Percentiles rank a stretch among this genome's conserved stretches.
These are phyloP conservation scores for Drosophila murphyi DNA, from an alignment of 1,140 invertebrate genomes.

Conservation along the genomic window DNA sequence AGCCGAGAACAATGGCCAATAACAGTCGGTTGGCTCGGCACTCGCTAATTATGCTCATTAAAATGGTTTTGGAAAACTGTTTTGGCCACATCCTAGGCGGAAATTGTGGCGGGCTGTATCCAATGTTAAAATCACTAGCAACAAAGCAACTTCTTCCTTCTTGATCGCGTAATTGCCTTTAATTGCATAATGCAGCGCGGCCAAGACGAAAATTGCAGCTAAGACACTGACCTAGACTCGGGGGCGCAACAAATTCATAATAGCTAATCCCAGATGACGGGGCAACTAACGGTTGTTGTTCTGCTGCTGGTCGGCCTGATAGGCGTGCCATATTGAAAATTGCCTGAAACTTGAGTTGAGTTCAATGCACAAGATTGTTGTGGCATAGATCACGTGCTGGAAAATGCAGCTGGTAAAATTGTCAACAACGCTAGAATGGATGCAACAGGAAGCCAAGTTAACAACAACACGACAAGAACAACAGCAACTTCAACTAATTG, in stretches of 20 bases:
- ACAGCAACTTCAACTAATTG: constrained; percentile 74
- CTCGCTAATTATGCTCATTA: constrained; percentile 77
- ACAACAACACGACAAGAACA: constrained; percentile 13
- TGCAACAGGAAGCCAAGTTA: constrained; percentile 41
- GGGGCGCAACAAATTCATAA: constrained; percentile 66
- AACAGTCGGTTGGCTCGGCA: constrained; percentile 48
- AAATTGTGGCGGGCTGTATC: constrained; percentile 62
- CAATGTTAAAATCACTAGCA: constrained; percentile 14
- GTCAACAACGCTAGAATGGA: constrained; percentile 56
- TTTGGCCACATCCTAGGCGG: constrained; percentile 74
- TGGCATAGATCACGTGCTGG: constrained; percentile 46
- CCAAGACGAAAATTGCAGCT: constrained; percentile 66
- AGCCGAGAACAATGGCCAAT: constrained; percentile 75
- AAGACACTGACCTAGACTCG: constrained; percentile 81
- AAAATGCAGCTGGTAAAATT: constrained; percentile 58
- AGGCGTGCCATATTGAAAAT: constrained; percentile 43
- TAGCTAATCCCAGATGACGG: constrained; percentile 33
- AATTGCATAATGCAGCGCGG: constrained; percentile 61
- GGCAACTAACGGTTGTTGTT: constrained; percentile 48
- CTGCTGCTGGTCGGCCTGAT: not conserved
- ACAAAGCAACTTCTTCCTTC: constrained; percentile 41
- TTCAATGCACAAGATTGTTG: constrained; percentile 45
- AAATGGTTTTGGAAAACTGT: constrained; percentile 58
- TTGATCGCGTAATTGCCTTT: constrained; percentile 66
- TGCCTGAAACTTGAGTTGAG: constrained; percentile 4